Conservation (phyloP, 2,113 vertebrate genomes). For the Nettapus auritus region DNA sequence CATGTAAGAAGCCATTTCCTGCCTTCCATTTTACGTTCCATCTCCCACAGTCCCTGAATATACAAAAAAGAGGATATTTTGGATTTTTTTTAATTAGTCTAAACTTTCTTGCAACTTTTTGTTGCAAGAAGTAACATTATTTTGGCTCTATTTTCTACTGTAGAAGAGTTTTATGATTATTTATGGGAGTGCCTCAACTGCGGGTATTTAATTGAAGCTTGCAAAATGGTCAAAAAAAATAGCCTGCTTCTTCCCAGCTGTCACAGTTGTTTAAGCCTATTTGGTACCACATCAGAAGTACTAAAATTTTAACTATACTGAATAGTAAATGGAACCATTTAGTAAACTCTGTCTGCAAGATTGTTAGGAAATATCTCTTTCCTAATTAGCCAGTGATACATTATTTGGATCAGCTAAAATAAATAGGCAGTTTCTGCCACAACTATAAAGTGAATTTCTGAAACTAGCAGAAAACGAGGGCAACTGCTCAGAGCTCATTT, state of each 20-base stretch:
- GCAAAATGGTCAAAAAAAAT: background rate
- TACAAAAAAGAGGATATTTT: background rate
- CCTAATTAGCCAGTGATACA: background rate
- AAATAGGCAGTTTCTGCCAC: background rate
- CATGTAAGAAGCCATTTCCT: background rate
- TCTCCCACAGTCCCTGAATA: background rate
- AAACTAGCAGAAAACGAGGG: constrained; percentile 4
- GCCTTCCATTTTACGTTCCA: background rate
- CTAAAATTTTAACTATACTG: constrained; percentile 33
- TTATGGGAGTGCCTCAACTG: background rate
- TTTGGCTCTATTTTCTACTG: background rate
- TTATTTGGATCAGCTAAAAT: constrained; percentile 10
- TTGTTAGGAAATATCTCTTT: background rate
- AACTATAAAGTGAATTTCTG: background rate
- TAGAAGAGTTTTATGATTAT: background rate
- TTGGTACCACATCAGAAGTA: constrained; percentile 14
- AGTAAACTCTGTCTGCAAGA: background rate
- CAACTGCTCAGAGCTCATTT: background rate
- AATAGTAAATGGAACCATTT: background rate
- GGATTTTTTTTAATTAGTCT: background rate
- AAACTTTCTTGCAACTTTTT: background rate
- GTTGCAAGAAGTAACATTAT: background rate
- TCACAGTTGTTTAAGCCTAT: constrained; percentile 22
- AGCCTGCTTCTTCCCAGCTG: constrained; percentile 22
- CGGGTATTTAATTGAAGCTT: background rate